Conservation (phyloP, 2,113 vertebrate species). For the Phalacrocorax carbo region DNA sequence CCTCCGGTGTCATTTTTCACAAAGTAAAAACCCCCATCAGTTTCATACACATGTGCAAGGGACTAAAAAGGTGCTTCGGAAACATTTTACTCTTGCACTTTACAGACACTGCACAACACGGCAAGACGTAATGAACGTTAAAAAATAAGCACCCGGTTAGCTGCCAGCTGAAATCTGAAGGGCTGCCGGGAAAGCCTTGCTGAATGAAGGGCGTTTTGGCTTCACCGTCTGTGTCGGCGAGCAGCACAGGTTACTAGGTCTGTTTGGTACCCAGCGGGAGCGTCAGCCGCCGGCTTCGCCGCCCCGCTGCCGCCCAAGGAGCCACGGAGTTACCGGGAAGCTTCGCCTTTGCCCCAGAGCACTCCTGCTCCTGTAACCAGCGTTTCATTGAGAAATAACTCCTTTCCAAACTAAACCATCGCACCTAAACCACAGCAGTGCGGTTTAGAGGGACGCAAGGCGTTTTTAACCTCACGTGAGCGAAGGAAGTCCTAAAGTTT, state of each 20-base stretch:
- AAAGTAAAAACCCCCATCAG: neutral
- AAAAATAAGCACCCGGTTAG: neutral
- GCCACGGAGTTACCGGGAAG: neutral
- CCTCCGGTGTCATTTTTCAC: neutral
- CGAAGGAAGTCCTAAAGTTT: neutral
- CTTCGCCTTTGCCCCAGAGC: neutral
- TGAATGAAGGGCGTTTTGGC: rapidly evolving
- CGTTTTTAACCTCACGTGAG: rapidly evolving
- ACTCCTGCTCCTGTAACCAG: neutral
- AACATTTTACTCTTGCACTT: neutral
- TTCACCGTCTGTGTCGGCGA: neutral
- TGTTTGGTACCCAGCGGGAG: neutral
- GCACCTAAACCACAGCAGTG: neutral
- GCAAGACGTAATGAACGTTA: neutral
- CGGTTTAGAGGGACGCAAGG: neutral
- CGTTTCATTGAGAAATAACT: rapidly evolving
- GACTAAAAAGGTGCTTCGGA: neutral
- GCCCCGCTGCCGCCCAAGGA: rapidly evolving
- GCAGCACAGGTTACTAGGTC: neutral
- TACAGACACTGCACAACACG: neutral
- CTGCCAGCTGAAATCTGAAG: neutral
- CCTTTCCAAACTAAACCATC: neutral
- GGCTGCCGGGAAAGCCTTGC: neutral
- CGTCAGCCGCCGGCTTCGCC: neutral
- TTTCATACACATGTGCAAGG: neutral